Evolutionary conservation across 1,140 invertebrate species (phyloP), one percentile per base, ranked within the genome.

Genomic region (Teleopsis dalmanni): DNA sequence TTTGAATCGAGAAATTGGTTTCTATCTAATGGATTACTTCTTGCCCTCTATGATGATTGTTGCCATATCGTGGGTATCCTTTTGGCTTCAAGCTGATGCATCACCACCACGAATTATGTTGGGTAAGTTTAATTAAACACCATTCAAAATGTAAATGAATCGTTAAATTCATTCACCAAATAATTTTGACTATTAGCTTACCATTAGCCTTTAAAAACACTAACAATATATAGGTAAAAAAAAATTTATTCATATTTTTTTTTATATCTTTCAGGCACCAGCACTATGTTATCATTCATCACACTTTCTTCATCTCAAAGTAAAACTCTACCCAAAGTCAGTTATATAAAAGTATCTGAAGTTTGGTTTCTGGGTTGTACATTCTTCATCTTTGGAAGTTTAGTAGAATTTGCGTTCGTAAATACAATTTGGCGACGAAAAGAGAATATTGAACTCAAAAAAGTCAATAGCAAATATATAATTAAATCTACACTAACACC

Each of bases 11-110:
- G 85, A 91, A 74, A 85, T 90, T 60, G 88, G 88, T 40, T 90
- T 88, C 63, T 91, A 92, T 58, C 73, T 93, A 41, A 83, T 93
- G 79, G 88, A 92, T 55, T 92, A 91, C 59, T 93, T 89, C 57
- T 79, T 92, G 54, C 90, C 90, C 1, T 91, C 88, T 14, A 89
- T 91, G 73, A 79, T 92, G 63, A 82, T 93, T 38, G 89, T 92
- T 3, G 83, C 84, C 13, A 87, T 91, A 44, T 91, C 88, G 0
- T 93, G 89, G 88, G 88, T 92, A 5, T 88, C 88, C 1, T 92
- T 92, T 61, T 92, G 88, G 88, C 72, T 92, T 34, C 88, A 91
- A 65, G 82, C 87, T 19, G 88, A 91, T 62, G 87, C 88, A 2
- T 82, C 87, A 9, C 84, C 89, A 5, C 85, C 88, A n/a, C 76